These are phyloP conservation scores for Andrena praecox DNA, from an alignment of 2,888 invertebrate genomes.

Conservation along the genomic window DNA sequence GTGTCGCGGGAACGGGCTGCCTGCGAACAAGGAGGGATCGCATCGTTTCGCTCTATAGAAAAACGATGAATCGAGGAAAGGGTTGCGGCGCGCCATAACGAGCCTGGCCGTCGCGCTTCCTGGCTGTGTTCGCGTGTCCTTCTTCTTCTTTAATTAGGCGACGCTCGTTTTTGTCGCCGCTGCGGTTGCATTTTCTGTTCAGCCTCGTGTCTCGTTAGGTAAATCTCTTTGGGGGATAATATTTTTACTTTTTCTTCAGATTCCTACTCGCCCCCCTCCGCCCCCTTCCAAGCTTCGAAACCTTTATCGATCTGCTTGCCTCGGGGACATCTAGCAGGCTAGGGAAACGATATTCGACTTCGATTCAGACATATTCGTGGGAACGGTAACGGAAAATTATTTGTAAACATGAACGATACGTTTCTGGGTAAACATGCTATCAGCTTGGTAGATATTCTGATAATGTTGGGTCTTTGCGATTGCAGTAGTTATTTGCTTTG, in stretches of 20 bases:
- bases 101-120: not conserved
- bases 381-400: too few relatives aligned
- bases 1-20: not conserved
- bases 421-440: too few relatives aligned
- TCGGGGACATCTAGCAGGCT: too few relatives aligned
- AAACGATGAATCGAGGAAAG: conserved; percentile 27
- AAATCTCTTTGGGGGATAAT: not conserved
- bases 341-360: too few relatives aligned
- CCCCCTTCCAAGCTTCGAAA: too few relatives aligned
- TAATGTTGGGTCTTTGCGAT: too few relatives aligned
- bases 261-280: not conserved
- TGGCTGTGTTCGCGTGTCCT: not conserved
- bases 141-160: conserved; percentile 15
- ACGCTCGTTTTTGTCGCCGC: too few relatives aligned
- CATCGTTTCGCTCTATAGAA: conserved; percentile 11
- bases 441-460: too few relatives aligned
- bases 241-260: not conserved
- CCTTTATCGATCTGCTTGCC: too few relatives aligned
- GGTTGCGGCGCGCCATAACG: conserved; percentile 9
- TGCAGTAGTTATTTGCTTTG: too few relatives aligned
- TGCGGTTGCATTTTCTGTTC: not conserved
- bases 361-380: too few relatives aligned
- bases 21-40: conserved; percentile 2
- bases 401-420: too few relatives aligned
- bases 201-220: not conserved